phyloP scores from a whole-genome alignment of 2,888 invertebrate species.

The Heliconius ethilla region DNA sequence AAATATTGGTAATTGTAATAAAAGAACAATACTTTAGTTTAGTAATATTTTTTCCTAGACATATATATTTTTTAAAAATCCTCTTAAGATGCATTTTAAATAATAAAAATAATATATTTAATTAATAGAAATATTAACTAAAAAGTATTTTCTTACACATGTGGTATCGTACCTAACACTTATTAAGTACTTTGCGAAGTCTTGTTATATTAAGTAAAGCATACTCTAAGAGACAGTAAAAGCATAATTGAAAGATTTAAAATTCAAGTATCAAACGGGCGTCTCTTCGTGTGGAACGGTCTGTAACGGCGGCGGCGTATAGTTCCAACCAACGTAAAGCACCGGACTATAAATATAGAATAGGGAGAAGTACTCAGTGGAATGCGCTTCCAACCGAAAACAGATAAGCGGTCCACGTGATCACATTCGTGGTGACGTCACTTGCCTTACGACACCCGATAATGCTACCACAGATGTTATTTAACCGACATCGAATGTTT shows the following conservation, averaged over 20 bases:
- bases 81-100: not conserved
- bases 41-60: not conserved
- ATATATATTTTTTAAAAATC: not conserved
- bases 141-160: not conserved
- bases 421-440: conserved; percentile 61
- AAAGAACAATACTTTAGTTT: not conserved
- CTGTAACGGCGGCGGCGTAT: conserved; percentile 38
- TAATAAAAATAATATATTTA: not conserved
- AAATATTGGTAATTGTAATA: not conserved
- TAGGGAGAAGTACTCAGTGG: conserved; percentile 53
- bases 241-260: conserved; percentile 18
- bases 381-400: conserved; percentile 65
- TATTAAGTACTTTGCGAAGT: not conserved
- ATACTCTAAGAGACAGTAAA: conserved; percentile 2
- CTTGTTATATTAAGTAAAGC: not conserved
- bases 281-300: conserved; percentile 33
- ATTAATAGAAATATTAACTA: not conserved
- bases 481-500: not conserved
- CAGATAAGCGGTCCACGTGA: conserved; percentile 59
- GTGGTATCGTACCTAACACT: not conserved
- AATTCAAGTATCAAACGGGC: conserved; percentile 15
- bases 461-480: conserved; percentile 35
- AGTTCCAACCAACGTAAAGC: conserved; percentile 52
- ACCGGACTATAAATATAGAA: conserved; percentile 57
- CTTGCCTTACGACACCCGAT: conserved; percentile 30